Conservation (phyloP, 2,113 vertebrate species). For the Oryzias javanicus region DNA sequence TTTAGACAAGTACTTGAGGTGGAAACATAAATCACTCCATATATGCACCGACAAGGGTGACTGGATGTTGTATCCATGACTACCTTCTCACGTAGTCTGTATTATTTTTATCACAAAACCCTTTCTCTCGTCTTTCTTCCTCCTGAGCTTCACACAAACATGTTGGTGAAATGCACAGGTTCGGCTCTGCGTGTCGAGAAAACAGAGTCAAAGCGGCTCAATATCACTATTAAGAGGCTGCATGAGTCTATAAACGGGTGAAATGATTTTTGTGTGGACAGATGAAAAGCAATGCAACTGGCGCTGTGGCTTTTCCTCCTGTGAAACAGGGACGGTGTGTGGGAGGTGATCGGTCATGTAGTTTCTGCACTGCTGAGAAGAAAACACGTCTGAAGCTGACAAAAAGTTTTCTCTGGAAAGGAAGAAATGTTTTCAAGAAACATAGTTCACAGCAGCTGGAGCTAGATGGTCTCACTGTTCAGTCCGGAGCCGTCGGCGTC, state of each 20-base stretch:
- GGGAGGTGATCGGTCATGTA: neutral
- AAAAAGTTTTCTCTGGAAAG: neutral
- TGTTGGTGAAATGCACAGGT: slow-evolving; percentile 26
- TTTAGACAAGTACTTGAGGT: slow-evolving; percentile 64
- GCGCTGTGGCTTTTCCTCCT: neutral
- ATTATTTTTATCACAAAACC: slow-evolving; percentile 71
- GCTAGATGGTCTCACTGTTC: too few species aligned
- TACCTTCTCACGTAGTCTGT: slow-evolving; percentile 65
- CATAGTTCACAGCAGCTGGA: too few species aligned
- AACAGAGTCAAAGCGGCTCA: slow-evolving; percentile 2
- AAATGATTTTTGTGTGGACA: neutral
- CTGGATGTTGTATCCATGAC: slow-evolving; percentile 72
- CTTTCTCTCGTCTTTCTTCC: slow-evolving; percentile 27
- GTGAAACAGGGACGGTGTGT: slow-evolving; percentile 1
- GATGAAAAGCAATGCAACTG: neutral
- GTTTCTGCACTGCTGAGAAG: neutral
- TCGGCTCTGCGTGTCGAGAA: slow-evolving; percentile 41
- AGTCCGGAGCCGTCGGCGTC: too few species aligned
- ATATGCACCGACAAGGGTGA: slow-evolving; percentile 62
- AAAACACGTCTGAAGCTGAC: neutral
- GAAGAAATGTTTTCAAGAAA: neutral
- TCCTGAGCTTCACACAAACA: slow-evolving; percentile 45
- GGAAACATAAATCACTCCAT: slow-evolving; percentile 67
- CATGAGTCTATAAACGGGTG: too few species aligned
- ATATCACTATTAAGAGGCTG: neutral